A percentile compares a stretch with the other conserved stretches of the same genome.
Evolutionary conservation across 2,797 vertebrate genomes (phyloP).

Genomic region (Lacerta viridis): DNA sequence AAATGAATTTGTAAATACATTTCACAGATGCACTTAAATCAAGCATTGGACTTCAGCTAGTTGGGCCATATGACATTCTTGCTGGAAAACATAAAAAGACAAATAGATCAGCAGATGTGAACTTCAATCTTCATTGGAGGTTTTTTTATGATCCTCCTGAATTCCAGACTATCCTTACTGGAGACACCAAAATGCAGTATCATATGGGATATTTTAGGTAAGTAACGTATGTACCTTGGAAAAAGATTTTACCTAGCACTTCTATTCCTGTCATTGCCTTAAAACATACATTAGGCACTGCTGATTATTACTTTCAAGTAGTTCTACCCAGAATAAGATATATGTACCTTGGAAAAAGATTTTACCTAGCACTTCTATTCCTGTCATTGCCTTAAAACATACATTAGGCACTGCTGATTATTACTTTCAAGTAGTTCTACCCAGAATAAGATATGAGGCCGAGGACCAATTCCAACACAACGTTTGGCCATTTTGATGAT

Average conservation of each 20-base stretch:
- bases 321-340: background rate
- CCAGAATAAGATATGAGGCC: background rate
- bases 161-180: slow-evolving; percentile 92
- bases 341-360: background rate
- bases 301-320: background rate
- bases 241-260: background rate
- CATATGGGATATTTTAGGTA: slow-evolving; percentile 99
- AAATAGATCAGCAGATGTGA: slow-evolving; percentile 79
- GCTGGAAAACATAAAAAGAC: slow-evolving; percentile 88
- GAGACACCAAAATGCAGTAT: slow-evolving; percentile 86
- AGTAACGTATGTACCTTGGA: background rate
- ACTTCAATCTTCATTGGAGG: slow-evolving; percentile 94
- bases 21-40: slow-evolving; percentile 86
- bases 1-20: no score
- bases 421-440: background rate
- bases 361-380: background rate
- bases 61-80: slow-evolving; percentile 95
- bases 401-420: background rate
- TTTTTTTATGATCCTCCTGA: slow-evolving; percentile 97
- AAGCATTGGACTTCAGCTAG: slow-evolving; percentile 88
- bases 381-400: background rate
- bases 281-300: no score
- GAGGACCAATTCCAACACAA: background rate
- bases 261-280: background rate
- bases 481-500: background rate